Conservation (phyloP, 1,140 invertebrate genomes). For the Pygmarrhopalites habei region DNA sequence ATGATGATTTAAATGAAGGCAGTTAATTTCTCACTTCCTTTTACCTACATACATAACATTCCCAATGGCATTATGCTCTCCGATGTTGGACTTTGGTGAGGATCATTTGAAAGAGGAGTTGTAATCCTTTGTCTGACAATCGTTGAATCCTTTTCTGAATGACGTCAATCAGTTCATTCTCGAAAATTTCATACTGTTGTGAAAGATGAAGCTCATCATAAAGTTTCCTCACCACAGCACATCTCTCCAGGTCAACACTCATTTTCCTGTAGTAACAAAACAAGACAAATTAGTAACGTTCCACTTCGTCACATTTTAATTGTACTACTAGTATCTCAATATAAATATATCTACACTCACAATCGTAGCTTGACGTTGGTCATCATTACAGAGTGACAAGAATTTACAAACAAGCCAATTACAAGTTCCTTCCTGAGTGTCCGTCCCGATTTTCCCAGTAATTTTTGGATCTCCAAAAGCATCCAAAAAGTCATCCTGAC, state of each 20-base stretch:
- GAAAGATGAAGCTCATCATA: conserved; percentile 10
- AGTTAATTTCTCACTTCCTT: too few species aligned
- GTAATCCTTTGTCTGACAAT: too few species aligned
- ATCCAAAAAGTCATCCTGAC: conserved; percentile 58
- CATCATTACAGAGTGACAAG: conserved; percentile 77
- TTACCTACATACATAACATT: too few species aligned
- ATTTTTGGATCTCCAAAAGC: conserved; percentile 52
- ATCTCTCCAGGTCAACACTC: background rate
- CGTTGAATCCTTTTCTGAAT: conserved; percentile 5
- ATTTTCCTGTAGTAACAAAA: conserved; percentile 48
- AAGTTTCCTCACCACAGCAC: conserved; percentile 4
- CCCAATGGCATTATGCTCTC: too few species aligned
- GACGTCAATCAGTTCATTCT: background rate
- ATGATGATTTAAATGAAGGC: too few species aligned
- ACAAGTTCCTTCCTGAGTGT: conserved; percentile 91
- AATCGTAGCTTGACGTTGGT: conserved; percentile 59
- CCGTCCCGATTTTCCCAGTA: conserved; percentile 62
- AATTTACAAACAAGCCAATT: conserved; percentile 91
- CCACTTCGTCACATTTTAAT: conserved; percentile 49
- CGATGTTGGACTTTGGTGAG: too few species aligned
- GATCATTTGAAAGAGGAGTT: too few species aligned
- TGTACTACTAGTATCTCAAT: background rate
- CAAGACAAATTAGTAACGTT: background rate
- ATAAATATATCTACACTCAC: background rate
- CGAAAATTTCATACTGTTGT: background rate